Conservation (phyloP, 1,140 invertebrate genomes). For the Bombyx mandarina region DNA sequence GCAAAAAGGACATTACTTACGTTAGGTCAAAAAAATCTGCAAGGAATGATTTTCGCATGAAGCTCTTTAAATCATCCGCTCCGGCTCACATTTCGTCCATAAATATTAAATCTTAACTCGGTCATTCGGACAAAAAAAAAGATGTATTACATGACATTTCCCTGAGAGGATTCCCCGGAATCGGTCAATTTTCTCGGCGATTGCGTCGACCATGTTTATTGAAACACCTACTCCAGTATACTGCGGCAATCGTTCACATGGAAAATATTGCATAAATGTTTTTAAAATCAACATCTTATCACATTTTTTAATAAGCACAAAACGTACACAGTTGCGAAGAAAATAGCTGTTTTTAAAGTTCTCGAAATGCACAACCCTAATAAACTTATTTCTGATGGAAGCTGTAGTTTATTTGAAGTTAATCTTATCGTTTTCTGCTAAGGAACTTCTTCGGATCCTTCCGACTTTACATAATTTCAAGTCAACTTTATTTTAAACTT, state of each 20-base stretch:
- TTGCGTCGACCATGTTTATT: constrained; percentile 54
- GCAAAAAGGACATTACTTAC: constrained; percentile 62
- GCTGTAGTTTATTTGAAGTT: not conserved
- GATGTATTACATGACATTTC: constrained; percentile 59
- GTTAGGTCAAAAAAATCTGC: constrained; percentile 66
- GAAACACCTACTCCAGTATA: constrained; percentile 61
- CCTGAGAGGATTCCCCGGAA: constrained; percentile 52
- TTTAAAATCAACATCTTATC: too few species aligned
- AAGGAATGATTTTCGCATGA: constrained; percentile 63
- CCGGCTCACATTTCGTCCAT: constrained; percentile 66
- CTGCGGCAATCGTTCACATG: constrained; percentile 15
- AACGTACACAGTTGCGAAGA: too few species aligned
- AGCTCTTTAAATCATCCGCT: constrained; percentile 67
- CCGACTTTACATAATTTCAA: constrained; percentile 1
- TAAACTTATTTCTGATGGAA: not conserved
- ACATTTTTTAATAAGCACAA: too few species aligned
- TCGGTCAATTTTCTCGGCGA: constrained; percentile 65
- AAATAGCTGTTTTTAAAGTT: too few species aligned
- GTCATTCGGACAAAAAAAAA: constrained; percentile 57
- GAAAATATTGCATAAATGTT: too few species aligned
- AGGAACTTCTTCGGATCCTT: not conserved
- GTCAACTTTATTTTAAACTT: constrained; percentile 3
- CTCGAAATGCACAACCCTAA: too few species aligned
- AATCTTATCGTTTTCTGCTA: constrained; percentile 1
- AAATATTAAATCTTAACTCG: constrained; percentile 66